Evolutionary conservation across 2,888 invertebrate genomes (phyloP).

Genomic region (Oxycera nigricornis): DNA sequence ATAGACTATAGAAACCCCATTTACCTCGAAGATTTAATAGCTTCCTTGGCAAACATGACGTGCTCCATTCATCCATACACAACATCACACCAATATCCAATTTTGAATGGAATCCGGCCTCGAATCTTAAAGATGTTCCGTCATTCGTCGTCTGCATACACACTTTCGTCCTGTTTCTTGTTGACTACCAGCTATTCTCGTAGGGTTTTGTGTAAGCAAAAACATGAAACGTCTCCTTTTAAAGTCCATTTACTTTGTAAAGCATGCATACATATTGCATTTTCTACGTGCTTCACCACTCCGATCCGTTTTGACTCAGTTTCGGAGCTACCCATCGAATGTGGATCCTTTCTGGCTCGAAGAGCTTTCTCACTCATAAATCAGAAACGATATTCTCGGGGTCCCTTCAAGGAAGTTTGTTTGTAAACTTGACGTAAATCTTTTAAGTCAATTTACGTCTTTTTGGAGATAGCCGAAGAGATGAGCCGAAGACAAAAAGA

Average conservation of each 20-base stretch:
- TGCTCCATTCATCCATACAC: slow-evolving; percentile 17
- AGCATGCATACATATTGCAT: slow-evolving; percentile 35
- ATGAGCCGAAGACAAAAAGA: neutral
- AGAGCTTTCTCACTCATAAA: slow-evolving; percentile 22
- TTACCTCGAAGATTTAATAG: slow-evolving; percentile 21
- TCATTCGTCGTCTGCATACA: too few species aligned
- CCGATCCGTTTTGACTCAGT: neutral
- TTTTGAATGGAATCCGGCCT: neutral
- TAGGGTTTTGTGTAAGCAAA: neutral
- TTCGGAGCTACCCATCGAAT: neutral
- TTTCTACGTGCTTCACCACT: slow-evolving; percentile 19
- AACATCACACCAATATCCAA: neutral
- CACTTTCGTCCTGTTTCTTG: too few species aligned
- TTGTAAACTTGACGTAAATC: slow-evolving; percentile 39
- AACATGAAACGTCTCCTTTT: slow-evolving; percentile 24
- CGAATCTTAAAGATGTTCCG: slow-evolving; percentile 22
- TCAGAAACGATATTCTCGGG: slow-evolving; percentile 35
- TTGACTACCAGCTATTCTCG: neutral
- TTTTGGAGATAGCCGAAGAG: neutral
- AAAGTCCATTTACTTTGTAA: slow-evolving; percentile 26
- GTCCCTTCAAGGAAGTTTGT: slow-evolving; percentile 28
- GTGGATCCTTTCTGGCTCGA: neutral
- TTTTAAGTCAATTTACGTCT: slow-evolving; percentile 42
- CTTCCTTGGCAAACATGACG: slow-evolving; percentile 28
- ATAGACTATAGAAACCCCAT: slow-evolving; percentile 4